Base-by-base conservation (phyloP, 1,140 invertebrate species). In the Yoshiicerus persimilis region DNA sequence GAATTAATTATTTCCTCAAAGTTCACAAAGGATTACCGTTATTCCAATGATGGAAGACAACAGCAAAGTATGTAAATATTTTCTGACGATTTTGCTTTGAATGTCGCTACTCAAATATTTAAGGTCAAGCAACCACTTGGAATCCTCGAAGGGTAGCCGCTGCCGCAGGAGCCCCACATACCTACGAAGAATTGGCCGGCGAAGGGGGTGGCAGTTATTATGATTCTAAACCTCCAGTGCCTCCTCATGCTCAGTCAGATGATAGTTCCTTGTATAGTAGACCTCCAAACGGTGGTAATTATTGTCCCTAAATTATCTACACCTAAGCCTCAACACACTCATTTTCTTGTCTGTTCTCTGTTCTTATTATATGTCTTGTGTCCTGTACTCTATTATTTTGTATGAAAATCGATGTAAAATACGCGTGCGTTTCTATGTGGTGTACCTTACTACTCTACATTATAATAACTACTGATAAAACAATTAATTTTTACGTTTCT, bases 181-280 rank as follows among this genome's bases (percentile, higher is more conserved):
- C 89, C 20, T 91, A 91, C 75, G 90, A 90, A 88, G 90, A 91
- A 56, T 85, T 91, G 70, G 89, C 56, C 23, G 80, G 80, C 83
- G 88, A 56, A 13, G 88, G 86, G n/a, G 39, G 84, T 75, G 88
- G 89, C 56, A 88, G 36, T 38, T 89, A 87, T 83, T 89, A 90
- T 83, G 88, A 87, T 66, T 36, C n/a, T 62, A 86, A 91, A 80
- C 90, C 90, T n/a, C 89, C 89, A 66, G 86, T 91, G 11, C 88
- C 89, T 86, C 89, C 88, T 38, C 88, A 89, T 86, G 88, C 87
- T 84, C 85, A 89, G 66, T 90, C 89, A 34, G 90, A 90, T 83
- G 90, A 90, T 89, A 90, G 87, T 89, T 88, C 89, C 25, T 62
- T 85, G n/a, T 90, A 89, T 90, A 87, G 66, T 88, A 90, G 86